These are phyloP conservation scores for Paramisgurnus dabryanus DNA, from an alignment of 2,113 vertebrate genomes.

Conservation along the genomic window DNA sequence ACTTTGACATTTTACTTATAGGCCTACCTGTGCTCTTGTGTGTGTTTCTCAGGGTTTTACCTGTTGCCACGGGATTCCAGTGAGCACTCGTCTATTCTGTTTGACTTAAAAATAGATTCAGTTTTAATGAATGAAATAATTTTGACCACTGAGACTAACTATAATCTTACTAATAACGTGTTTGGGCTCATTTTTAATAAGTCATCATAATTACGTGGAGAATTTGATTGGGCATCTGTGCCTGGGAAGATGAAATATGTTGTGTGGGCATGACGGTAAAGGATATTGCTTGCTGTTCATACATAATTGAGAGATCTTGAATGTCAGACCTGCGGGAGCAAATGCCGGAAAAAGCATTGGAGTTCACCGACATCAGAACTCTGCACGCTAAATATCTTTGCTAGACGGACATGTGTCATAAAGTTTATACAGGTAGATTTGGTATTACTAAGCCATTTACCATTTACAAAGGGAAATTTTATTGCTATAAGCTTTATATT, in stretches of 20 bases:
- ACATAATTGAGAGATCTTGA: conserved; percentile 84
- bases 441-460: not conserved
- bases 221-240: conserved; percentile 79
- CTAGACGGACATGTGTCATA: conserved; percentile 52
- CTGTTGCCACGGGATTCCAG: conserved; percentile 37
- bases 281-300: conserved; percentile 84
- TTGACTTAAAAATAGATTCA: conserved; percentile 54
- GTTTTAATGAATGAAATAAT: conserved; percentile 66
- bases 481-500: not conserved
- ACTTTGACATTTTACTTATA: not conserved
- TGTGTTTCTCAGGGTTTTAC: conserved; percentile 42
- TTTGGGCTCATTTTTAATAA: conserved; percentile 81
- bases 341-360: conserved; percentile 73
- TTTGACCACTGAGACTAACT: conserved; percentile 72
- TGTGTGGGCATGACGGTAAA: conserved; percentile 80
- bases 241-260: conserved; percentile 82
- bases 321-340: conserved; percentile 82
- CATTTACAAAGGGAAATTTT: not conserved
- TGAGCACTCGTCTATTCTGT: conserved; percentile 42
- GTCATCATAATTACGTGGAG: conserved; percentile 78
- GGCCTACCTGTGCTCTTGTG: conserved; percentile 12
- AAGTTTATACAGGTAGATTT: conserved; percentile 22
- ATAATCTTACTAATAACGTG: conserved; percentile 73
- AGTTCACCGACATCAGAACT: conserved; percentile 69
- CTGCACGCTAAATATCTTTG: conserved; percentile 42